Evolutionary conservation across 2,888 invertebrate species (phyloP), one percentile per base, ranked within the genome.

Genomic region (Plusia festucae): DNA sequence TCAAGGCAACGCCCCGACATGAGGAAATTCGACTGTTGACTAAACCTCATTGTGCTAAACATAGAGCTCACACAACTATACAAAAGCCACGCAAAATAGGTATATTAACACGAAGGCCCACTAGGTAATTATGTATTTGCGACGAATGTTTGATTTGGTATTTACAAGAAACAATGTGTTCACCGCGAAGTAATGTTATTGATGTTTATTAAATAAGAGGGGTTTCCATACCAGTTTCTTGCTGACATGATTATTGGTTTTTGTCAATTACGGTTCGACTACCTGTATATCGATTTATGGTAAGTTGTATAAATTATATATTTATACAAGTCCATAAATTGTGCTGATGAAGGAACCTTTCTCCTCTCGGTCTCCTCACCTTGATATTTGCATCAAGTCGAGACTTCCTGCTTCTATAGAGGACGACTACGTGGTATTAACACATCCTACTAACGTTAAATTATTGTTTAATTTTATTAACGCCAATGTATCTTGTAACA

Each of bases 351-450:
- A 85, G 82, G 82, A 74, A 67, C 84, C 84, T 87, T 90, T 89
- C 86, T 85, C 84, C 85, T 82, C 85, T 85, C 73, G 78, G 82
- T 79, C 75, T 83, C 68, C 72, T 92, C 82, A 85, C 94, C 94
- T 94, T 94, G 94, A 93, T 93, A 94, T 94, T 94, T 92, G 90
- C 83, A 82, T 78, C 78, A 77, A 79, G 82, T 74, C 74, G 79
- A 88, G 81, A 90, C 92, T 94, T 94, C 94, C 94, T 94, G 92
- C 85, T 90, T 78, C 73, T 77, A 68, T 83, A 85, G 85, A 91
- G 92, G 90, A 90, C 93, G 82, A 80, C 89, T 70, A 68, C 85
- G 76, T 80, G 70, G 63, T 53, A 71, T 81, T 74, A 66, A 75
- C 73, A 72, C 71, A 73, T 79, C 66, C 74, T 69, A 70, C 70